These are phyloP conservation scores for Rhinolophus sinicus DNA, from an alignment of 2,113 vertebrate species.

Conservation along the genomic window DNA sequence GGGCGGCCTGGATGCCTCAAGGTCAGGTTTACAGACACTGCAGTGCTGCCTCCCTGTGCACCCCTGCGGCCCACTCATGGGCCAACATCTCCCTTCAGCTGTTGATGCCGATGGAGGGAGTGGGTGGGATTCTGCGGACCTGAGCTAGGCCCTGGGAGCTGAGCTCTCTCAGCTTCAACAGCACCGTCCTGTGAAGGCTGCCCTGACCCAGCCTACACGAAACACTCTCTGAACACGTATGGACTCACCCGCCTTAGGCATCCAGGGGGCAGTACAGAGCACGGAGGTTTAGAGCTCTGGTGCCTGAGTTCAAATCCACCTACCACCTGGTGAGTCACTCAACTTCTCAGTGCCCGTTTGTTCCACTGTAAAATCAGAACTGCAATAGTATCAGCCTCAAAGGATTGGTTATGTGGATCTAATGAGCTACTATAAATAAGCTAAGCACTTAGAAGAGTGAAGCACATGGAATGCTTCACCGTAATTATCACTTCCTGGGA, in stretches of 20 bases:
- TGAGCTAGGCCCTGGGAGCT: background rate
- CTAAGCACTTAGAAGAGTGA: background rate
- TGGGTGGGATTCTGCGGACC: background rate
- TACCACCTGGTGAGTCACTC: background rate
- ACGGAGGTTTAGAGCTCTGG: background rate
- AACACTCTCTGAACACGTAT: background rate
- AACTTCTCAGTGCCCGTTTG: background rate
- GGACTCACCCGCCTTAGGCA: background rate
- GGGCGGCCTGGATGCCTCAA: background rate
- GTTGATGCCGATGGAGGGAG: background rate
- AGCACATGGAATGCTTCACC: background rate
- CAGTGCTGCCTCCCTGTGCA: background rate
- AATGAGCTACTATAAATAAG: background rate
- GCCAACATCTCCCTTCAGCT: background rate
- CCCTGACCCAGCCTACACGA: background rate
- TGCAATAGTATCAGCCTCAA: background rate
- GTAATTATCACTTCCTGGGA: background rate
- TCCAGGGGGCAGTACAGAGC: background rate
- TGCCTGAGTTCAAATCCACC: background rate
- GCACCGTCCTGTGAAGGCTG: background rate
- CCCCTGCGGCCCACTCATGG: background rate
- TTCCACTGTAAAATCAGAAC: background rate
- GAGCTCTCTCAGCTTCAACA: background rate
- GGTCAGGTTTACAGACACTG: background rate
- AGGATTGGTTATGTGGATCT: background rate